A percentile compares a stretch with the other conserved stretches of the same genome.
phyloP scores from a whole-genome alignment of 2,113 vertebrate genomes.

The Mobula birostris region DNA sequence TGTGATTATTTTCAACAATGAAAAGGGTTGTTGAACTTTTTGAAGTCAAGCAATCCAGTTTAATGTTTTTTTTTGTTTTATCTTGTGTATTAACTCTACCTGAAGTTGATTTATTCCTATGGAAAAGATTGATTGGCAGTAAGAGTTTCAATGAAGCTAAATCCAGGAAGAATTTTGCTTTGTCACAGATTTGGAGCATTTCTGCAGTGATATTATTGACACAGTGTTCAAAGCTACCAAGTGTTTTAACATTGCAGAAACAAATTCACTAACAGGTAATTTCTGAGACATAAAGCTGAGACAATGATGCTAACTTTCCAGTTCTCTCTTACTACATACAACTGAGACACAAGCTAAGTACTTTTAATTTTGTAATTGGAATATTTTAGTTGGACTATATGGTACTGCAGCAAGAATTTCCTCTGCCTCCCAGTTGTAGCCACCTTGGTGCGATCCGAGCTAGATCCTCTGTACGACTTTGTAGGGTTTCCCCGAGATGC shows the following conservation, averaged over 20 bases:
- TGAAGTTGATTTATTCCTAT: not conserved
- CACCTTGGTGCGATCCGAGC: too few species aligned
- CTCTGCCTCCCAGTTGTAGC: too few species aligned
- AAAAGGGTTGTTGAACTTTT: too few species aligned
- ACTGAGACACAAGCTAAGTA: not conserved
- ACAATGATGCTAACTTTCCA: not conserved
- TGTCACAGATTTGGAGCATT: not conserved
- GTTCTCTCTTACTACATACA: not conserved
- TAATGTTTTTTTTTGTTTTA: not conserved
- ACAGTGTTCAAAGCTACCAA: not conserved
- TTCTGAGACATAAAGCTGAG: not conserved
- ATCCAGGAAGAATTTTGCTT: too few species aligned
- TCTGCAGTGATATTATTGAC: not conserved
- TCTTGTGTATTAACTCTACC: not conserved
- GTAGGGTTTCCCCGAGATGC: too few species aligned
- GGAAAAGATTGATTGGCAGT: not conserved
- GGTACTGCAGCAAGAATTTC: too few species aligned
- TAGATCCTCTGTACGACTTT: too few species aligned
- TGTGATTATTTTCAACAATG: too few species aligned
- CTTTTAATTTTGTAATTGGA: not conserved
- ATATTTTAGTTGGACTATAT: not conserved
- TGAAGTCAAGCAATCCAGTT: not conserved
- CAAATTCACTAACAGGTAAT: not conserved
- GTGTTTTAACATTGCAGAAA: not conserved
- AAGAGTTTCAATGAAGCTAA: not conserved